Conservation (phyloP, 2,888 invertebrate species). For the Xestia rhomboidea region DNA sequence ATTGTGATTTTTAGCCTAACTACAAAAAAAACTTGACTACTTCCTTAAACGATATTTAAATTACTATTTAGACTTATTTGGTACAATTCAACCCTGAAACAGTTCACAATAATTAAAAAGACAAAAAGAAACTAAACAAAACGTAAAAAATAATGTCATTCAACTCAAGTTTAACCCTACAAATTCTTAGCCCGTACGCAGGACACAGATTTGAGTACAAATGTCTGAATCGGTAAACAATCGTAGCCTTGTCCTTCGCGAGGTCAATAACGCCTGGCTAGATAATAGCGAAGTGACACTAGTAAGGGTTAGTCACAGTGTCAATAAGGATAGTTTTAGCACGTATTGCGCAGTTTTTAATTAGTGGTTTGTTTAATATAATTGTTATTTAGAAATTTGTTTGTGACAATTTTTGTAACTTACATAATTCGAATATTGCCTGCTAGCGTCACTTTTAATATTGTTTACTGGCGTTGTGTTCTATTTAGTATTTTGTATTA, state of each 20-base stretch:
- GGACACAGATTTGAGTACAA: slow-evolving; percentile 50
- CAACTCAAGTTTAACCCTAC: neutral
- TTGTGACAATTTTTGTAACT: neutral
- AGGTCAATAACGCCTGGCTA: slow-evolving; percentile 61
- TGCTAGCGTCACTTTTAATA: neutral
- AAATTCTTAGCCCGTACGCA: neutral
- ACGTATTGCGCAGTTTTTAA: slow-evolving; percentile 22
- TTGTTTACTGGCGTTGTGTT: neutral
- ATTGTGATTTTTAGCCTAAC: neutral
- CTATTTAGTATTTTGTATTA: too few relatives aligned
- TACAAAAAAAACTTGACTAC: neutral
- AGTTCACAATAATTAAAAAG: neutral
- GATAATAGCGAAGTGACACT: slow-evolving; percentile 38
- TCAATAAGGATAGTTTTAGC: slow-evolving; percentile 47
- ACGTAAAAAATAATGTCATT: too few relatives aligned
- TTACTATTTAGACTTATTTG: neutral
- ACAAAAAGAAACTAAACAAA: neutral
- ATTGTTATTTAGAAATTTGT: neutral
- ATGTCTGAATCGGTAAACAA: slow-evolving; percentile 58
- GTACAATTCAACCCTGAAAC: neutral
- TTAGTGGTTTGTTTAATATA: slow-evolving; percentile 15
- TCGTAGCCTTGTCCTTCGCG: slow-evolving; percentile 61
- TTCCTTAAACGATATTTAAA: neutral
- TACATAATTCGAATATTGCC: neutral
- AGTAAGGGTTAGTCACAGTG: slow-evolving; percentile 36